A percentile compares a stretch with the other conserved stretches of the same genome.
Evolutionary conservation across 2,797 vertebrate genomes (phyloP).

Genomic region (Rhinella marina): DNA sequence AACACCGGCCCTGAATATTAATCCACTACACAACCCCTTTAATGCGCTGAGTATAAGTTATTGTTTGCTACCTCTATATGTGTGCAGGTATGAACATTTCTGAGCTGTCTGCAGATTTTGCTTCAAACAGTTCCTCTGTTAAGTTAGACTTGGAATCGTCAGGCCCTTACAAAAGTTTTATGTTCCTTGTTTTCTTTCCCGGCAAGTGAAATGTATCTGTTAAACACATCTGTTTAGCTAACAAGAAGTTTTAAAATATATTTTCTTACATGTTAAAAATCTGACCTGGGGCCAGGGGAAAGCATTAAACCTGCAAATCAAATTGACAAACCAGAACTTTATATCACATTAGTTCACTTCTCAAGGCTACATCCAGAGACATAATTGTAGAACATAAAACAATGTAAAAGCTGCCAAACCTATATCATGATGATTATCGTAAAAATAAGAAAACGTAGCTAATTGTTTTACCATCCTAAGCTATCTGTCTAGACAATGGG

Average conservation of each 20-base stretch:
- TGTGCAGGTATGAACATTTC: not conserved
- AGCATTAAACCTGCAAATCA: conserved; percentile 44
- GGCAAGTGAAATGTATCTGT: conserved; percentile 44
- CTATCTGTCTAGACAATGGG: conserved; percentile 9
- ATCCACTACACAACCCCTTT: too few relatives aligned
- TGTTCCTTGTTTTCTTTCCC: conserved; percentile 15
- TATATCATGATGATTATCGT: not conserved
- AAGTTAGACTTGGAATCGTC: not conserved
- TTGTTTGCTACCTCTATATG: too few relatives aligned
- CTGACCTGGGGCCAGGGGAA: conserved; percentile 14
- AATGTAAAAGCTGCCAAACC: conserved; percentile 25
- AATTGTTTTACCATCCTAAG: conserved; percentile 27
- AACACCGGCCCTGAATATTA: too few relatives aligned
- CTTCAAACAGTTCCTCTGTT: not conserved
- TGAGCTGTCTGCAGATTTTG: not conserved
- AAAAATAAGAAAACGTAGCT: conserved; percentile 7
- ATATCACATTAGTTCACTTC: conserved; percentile 26
- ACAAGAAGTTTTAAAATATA: conserved; percentile 34
- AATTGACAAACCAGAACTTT: conserved; percentile 45
- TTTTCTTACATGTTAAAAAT: conserved; percentile 32
- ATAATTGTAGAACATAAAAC: conserved; percentile 37
- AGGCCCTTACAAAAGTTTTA: conserved; percentile 17
- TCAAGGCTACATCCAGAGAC: conserved; percentile 1
- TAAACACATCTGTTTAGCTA: conserved; percentile 47
- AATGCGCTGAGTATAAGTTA: too few relatives aligned